These are phyloP conservation scores for Anhinga rufa DNA, from an alignment of 2,113 vertebrate species.

Conservation along the genomic window DNA sequence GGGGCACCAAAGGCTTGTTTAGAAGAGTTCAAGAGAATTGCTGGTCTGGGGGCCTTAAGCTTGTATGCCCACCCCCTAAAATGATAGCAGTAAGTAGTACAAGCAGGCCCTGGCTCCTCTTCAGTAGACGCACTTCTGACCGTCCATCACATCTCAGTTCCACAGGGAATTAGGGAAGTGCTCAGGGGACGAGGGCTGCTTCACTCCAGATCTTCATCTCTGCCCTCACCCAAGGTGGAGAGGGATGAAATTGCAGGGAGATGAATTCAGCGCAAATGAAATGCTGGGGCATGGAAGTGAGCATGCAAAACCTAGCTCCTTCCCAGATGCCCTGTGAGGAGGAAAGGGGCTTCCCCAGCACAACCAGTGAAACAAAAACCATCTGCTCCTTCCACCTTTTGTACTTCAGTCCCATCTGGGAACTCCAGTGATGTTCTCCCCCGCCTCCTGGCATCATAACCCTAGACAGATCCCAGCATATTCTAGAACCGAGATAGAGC, in stretches of 20 bases:
- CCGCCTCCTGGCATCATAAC: not conserved
- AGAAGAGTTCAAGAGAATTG: constrained; percentile 10
- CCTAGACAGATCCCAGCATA: not conserved
- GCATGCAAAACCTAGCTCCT: constrained; percentile 30
- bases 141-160: constrained; percentile 57
- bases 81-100: not conserved
- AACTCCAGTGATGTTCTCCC: not conserved
- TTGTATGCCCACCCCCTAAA: constrained; percentile 1
- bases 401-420: not conserved
- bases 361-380: not conserved
- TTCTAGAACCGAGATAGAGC: not conserved
- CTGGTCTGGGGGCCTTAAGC: constrained; percentile 16
- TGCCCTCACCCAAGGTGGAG: constrained; percentile 43
- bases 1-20: not conserved
- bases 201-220: constrained; percentile 72
- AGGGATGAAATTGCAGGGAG: constrained; percentile 28
- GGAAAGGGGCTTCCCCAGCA: not conserved
- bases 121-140: constrained; percentile 60
- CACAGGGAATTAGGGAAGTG: constrained; percentile 55
- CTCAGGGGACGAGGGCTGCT: constrained; percentile 31
- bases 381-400: not conserved
- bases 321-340: not conserved
- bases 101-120: constrained; percentile 65
- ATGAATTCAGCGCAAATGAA: constrained; percentile 57
- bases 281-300: constrained; percentile 59